These are phyloP conservation scores for Chironomus striatipennis DNA, from an alignment of 1,140 invertebrate species.

Conservation along the genomic window DNA sequence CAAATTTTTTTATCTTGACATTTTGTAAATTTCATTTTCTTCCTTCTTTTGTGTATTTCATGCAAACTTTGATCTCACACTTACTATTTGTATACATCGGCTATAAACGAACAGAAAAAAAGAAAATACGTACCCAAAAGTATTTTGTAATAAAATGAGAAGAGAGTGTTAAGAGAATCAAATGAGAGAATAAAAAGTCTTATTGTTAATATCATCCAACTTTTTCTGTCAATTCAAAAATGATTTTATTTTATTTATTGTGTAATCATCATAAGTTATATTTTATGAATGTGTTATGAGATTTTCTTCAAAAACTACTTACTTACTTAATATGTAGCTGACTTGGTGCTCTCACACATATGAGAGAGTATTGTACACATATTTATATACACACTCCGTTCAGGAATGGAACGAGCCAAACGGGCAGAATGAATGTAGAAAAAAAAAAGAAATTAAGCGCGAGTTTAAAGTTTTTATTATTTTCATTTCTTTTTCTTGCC, in stretches of 20 bases:
- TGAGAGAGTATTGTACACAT: not conserved
- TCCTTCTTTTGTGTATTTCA: not conserved
- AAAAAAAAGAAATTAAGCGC: constrained; percentile 19
- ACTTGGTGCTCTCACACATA: not conserved
- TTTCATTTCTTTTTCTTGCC: constrained; percentile 19
- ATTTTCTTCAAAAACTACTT: not conserved
- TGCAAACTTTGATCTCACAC: not conserved
- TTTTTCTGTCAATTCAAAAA: not conserved
- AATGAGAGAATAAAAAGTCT: not conserved
- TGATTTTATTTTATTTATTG: constrained; percentile 5
- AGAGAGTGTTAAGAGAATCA: not conserved
- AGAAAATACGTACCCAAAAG: not conserved
- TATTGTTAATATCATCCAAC: not conserved
- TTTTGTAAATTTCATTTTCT: not conserved
- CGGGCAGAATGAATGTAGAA: constrained; percentile 17
- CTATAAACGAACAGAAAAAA: not conserved
- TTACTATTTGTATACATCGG: not conserved
- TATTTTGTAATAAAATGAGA: not conserved
- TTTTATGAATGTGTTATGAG: not conserved
- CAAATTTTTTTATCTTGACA: constrained; percentile 4
- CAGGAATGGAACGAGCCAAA: not conserved
- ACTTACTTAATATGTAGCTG: not conserved
- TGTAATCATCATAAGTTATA: constrained; percentile 2
- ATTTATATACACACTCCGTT: not conserved
- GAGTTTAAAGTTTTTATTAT: constrained; percentile 16